Base-by-base conservation (phyloP, 1,140 invertebrate species). In the Megathymus violae region DNA sequence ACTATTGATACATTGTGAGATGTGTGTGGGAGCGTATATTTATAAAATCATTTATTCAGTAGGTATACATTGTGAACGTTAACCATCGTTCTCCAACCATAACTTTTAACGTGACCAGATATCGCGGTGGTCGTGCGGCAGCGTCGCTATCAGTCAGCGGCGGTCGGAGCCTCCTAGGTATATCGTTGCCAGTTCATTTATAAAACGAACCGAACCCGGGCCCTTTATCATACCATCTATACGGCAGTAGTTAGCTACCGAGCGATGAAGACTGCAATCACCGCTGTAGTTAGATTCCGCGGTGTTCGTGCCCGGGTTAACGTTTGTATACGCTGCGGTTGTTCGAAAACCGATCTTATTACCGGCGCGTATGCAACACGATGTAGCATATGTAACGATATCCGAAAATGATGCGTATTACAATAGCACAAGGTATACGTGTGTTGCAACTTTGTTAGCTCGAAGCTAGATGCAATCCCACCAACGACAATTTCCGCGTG, bases 221-320 rank as follows among this genome's bases (percentile, higher is more conserved):
- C 43, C 64, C 40, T 64, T 56, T 67, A 67, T 67, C 68, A 67
- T 38, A 61, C 40, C 68, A 70, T 67, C 64, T 70, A 56, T 40
- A 40, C 54, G 19, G 52, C 43, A 56, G 64, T 56, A 67, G 59
- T 69, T 67, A 64, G 60, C 52, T 70, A 63, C 68, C 47, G 27
- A 43, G 62, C 52, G 60, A 62, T 67, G 64, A 70, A 64, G 61
- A 54, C 66, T 60, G 54, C 64, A 70, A 67, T 70, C 68, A 64
- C 60, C 48, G 64, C 60, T 34, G 60, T 56, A 67, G 52, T 68
- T 68, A 68, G 66, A 68, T 68, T 51, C 66, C 54, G 56, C 58
- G 54, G 47, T 62, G 50, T 67, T 64, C 60, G 58, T 51, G 48
- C 62, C 17, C 62, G 34, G 54, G 34, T 68, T 46, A 64, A 64